Conservation (phyloP, 2,888 invertebrate species). For the Dryobota labecula region DNA sequence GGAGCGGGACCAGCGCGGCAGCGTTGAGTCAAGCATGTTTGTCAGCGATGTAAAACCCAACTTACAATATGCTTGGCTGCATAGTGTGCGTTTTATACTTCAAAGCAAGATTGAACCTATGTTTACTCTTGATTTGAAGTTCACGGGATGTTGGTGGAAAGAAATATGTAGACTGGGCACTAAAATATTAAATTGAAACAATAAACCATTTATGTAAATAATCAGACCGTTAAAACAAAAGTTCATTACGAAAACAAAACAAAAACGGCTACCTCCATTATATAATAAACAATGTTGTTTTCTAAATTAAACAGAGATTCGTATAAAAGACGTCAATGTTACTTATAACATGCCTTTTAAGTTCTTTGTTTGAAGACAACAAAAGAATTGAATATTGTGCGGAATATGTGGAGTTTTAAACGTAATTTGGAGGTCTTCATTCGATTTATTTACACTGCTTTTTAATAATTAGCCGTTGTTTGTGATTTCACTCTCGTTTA, state of each 20-base stretch:
- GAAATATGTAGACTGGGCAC: too few species aligned
- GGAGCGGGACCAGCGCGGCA: too few species aligned
- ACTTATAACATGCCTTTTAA: conserved; percentile 12
- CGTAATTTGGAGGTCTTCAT: conserved; percentile 13
- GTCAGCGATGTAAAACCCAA: too few species aligned
- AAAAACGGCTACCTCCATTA: not conserved
- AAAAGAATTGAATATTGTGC: conserved; percentile 13
- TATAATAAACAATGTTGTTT: conserved; percentile 6
- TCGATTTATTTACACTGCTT: conserved; percentile 10
- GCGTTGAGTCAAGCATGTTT: too few species aligned
- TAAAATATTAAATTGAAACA: too few species aligned
- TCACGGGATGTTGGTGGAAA: too few species aligned
- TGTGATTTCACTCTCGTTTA: too few species aligned
- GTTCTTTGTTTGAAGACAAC: conserved; percentile 20
- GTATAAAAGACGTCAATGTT: not conserved
- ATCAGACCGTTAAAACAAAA: not conserved
- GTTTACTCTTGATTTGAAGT: not conserved
- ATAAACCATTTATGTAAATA: not conserved
- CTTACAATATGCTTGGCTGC: too few species aligned
- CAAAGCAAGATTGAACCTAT: too few species aligned
- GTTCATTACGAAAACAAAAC: not conserved
- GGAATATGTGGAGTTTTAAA: not conserved
- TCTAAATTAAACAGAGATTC: not conserved
- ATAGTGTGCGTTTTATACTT: too few species aligned
- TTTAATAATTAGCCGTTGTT: not conserved